Base-by-base conservation (phyloP, 1,140 invertebrate species). In the Leptonema lineaticorne region DNA sequence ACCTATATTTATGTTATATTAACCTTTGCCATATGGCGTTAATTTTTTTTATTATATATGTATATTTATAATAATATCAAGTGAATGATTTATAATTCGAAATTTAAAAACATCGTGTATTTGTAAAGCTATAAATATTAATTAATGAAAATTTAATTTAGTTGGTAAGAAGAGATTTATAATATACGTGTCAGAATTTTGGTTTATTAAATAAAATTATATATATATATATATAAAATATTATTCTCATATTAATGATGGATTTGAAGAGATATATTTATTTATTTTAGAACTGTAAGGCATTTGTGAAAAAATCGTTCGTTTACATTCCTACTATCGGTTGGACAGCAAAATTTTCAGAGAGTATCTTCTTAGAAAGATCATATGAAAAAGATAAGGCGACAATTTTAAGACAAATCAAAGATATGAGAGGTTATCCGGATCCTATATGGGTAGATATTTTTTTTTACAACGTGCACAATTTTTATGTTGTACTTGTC, bases 271-370 rank as follows among this genome's bases (percentile, higher is more conserved):
- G n/a, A n/a, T n/a, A n/a, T n/a, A n/a, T n/a, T n/a, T n/a, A n/a
- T 66, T 75, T 75, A 48, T 86, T 87, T 72, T 75, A 94, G 92
- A 95, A 95, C 78, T 94, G 93, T 71, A 97, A 97, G 86, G 92
- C 95, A 8, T 96, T 95, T 82, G 93, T 93, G 6, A 98, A 98
- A 82, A 93, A 96, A 78, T 89, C 89, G 5, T 89, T 97, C 72
- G 88, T 91, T 72, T 96, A 93, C 76, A 85, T 98, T 65, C 96
- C 96, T 14, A 89, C 94, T 6, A 87, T 97, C 70, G 96, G 96
- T 56, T 98, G 95, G 95, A 88, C 90, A 68, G 97, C 94, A 94
- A 91, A 92, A 82, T 94, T 96, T 79, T 90, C 90, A 3, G 95
- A 97, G 79, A 91, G 90, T 81, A 90, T 97, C 66, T 97, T 97